A percentile compares a stretch with the other conserved stretches of the same genome.
Evolutionary conservation across 2,797 vertebrate species (phyloP).

Genomic region (Platalea minor): DNA sequence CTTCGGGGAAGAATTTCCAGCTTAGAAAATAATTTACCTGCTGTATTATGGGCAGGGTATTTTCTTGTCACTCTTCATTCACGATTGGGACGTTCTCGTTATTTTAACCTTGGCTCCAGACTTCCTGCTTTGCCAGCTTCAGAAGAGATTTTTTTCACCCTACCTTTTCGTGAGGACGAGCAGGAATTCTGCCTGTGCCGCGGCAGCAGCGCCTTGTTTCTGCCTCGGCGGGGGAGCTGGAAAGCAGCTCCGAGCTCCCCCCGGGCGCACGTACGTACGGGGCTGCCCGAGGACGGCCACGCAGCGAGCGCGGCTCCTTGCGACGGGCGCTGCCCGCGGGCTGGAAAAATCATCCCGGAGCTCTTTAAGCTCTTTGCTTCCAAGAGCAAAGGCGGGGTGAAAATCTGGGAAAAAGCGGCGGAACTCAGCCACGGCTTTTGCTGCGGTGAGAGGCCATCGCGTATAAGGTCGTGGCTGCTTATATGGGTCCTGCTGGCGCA

Average conservation of each 20-base stretch:
- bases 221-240: not conserved
- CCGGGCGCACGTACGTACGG: rapidly evolving
- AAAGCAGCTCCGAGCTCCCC: conserved; percentile 33
- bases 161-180: not conserved
- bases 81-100: conserved; percentile 3
- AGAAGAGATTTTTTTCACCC: conserved; percentile 38
- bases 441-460: not conserved
- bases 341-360: not conserved
- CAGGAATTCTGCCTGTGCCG: conserved; percentile 39
- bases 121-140: conserved; percentile 76
- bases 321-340: not conserved
- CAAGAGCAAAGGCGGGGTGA: not conserved
- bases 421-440: not conserved
- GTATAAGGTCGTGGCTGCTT: not conserved
- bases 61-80: conserved; percentile 48
- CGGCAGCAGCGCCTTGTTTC: conserved; percentile 19
- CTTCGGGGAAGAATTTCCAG: conserved; percentile 5
- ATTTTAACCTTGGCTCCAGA: conserved; percentile 64
- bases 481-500: not conserved
- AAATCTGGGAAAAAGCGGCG: not conserved
- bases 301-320: not conserved
- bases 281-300: not conserved
- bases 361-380: not conserved
- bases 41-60: conserved; percentile 40
- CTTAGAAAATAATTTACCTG: conserved; percentile 51